Percentiles rank a stretch among this genome's conserved stretches.
Evolutionary conservation across 1,140 invertebrate species (phyloP).

Genomic region (Steinernema feltiae): DNA sequence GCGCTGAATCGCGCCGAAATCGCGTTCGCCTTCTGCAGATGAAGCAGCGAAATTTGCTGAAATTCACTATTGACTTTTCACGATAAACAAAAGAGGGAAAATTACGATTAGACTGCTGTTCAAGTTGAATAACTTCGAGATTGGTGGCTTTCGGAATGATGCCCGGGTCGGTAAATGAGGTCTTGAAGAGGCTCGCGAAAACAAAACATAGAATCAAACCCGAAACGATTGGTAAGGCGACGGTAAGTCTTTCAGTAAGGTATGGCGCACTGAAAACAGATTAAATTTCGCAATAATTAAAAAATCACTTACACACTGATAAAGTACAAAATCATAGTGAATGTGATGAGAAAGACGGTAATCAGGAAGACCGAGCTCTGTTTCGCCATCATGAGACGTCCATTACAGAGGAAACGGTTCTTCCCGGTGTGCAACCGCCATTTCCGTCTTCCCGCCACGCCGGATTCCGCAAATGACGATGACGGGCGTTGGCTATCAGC

Average conservation of each 20-base stretch:
- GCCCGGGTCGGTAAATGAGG: conserved; percentile 86
- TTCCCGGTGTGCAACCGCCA: conserved; percentile 92
- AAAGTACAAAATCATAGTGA: conserved; percentile 86
- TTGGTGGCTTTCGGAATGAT: conserved; percentile 79
- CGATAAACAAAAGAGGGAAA: background rate
- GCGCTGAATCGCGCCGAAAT: background rate
- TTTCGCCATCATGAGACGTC: conserved; percentile 88
- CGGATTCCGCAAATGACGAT: too few species aligned
- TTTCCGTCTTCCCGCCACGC: conserved; percentile 41
- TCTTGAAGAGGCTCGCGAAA: conserved; percentile 78
- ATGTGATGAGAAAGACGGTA: conserved; percentile 82
- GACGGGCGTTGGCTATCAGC: too few species aligned
- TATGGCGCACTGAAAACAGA: conserved; percentile 74
- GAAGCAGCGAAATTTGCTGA: background rate
- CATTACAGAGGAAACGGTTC: conserved; percentile 92
- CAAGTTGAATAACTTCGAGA: conserved; percentile 83
- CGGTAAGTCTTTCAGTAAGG: conserved; percentile 71
- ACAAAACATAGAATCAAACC: conserved; percentile 67
- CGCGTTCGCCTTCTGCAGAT: background rate
- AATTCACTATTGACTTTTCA: too few species aligned
- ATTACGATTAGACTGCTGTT: conserved; percentile 63
- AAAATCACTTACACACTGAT: conserved; percentile 78
- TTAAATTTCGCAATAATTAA: conserved; percentile 44
- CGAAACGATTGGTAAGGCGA: conserved; percentile 81
- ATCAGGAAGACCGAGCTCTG: conserved; percentile 89